Evolutionary conservation across 2,113 vertebrate species (phyloP).

Genomic region (Cinclus cinclus): DNA sequence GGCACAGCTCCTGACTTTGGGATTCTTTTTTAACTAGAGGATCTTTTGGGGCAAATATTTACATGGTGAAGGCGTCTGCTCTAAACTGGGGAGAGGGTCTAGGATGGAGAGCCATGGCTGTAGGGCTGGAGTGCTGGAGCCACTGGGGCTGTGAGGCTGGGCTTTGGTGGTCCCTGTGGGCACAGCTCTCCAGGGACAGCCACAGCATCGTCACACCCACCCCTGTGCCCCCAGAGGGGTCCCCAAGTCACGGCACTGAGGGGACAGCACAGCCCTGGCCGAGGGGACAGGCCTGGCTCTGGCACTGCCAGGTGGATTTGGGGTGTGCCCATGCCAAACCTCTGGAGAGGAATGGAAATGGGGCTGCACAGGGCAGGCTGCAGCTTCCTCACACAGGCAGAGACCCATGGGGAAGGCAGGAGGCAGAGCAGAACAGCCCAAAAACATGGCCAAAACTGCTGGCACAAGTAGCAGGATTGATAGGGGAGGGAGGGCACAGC

Average conservation of each 20-base stretch:
- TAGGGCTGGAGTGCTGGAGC: background rate
- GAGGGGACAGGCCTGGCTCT: background rate
- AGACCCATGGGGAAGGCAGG: accelerated
- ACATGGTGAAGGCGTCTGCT: accelerated
- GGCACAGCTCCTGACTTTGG: too few species aligned
- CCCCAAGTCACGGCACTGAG: accelerated
- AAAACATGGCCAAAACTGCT: background rate
- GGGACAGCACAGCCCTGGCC: background rate
- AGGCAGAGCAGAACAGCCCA: background rate
- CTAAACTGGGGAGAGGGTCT: too few species aligned
- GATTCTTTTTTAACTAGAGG: accelerated
- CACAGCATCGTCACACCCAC: background rate
- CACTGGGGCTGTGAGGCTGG: background rate
- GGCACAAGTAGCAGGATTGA: background rate
- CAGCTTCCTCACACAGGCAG: background rate
- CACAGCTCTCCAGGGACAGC: background rate
- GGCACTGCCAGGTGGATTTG: background rate
- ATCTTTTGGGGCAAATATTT: too few species aligned
- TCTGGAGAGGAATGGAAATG: accelerated
- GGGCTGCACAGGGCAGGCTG: background rate
- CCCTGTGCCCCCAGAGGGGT: accelerated
- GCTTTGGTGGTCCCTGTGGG: background rate
- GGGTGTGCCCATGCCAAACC: accelerated
- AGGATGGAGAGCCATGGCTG: accelerated
- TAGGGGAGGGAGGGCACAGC: background rate